phyloP scores from a whole-genome alignment of 2,888 invertebrate genomes.

The Pyrgus malvae region DNA sequence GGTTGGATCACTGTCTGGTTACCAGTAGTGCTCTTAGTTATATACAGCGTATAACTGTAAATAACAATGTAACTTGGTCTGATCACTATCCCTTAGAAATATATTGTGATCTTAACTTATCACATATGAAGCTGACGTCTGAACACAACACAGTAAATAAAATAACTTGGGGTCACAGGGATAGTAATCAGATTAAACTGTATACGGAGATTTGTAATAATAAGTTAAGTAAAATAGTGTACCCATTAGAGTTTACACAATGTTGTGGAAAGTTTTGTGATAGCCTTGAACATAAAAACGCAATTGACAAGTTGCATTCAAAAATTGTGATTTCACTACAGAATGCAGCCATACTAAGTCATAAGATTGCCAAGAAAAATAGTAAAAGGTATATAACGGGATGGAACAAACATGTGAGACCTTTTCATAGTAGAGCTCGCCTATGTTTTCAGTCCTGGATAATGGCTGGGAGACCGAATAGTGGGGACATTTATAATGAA shows the following conservation, averaged over 20 bases:
- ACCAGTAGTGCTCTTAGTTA: conserved; percentile 3
- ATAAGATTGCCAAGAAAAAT: not conserved
- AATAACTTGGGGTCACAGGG: not conserved
- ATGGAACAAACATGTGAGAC: conserved; percentile 26
- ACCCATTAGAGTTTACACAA: not conserved
- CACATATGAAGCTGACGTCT: no score
- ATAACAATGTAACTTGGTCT: conserved; percentile 25
- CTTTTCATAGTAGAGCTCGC: conserved; percentile 28
- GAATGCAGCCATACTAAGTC: not conserved
- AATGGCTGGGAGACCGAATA: conserved; percentile 20
- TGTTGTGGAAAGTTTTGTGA: not conserved
- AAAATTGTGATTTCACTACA: not conserved
- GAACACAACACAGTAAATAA: no score
- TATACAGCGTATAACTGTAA: conserved; percentile 12
- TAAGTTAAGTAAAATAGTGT: not conserved
- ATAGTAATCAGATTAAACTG: conserved; percentile 5
- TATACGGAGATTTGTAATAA: conserved; percentile 31
- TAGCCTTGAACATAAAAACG: not conserved
- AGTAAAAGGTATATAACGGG: not conserved
- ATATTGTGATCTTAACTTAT: conserved; percentile 2
- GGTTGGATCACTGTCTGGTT: conserved; percentile 25
- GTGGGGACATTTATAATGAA: conserved; percentile 19
- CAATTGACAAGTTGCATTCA: not conserved
- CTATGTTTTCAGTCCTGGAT: conserved; percentile 25
- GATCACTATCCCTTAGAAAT: conserved; percentile 16